Evolutionary conservation across 2,888 invertebrate genomes (phyloP).

Genomic region (Metacarcinus magister): DNA sequence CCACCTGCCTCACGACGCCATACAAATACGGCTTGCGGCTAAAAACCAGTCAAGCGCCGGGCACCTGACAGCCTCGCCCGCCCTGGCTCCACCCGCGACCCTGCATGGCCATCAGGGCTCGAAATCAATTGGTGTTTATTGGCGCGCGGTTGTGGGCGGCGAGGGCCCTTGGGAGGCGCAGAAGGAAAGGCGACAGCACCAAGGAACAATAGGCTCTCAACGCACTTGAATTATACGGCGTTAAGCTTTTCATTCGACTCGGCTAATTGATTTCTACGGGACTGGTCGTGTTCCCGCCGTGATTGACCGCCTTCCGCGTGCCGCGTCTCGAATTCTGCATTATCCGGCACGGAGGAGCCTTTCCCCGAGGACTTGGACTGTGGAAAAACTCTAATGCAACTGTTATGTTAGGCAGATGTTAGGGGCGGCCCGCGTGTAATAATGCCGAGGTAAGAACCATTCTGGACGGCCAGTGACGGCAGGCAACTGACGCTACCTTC

Average conservation of each 20-base stretch:
- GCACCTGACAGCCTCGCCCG: neutral
- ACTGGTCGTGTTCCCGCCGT: slow-evolving; percentile 14
- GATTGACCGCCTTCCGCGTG: slow-evolving; percentile 12
- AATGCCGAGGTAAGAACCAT: neutral
- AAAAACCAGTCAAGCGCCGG: slow-evolving; percentile 36
- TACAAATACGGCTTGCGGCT: slow-evolving; percentile 29
- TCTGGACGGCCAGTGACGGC: slow-evolving; percentile 49
- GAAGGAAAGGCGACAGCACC: neutral
- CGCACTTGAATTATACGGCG: slow-evolving; percentile 57
- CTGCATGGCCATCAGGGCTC: neutral
- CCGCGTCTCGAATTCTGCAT: neutral
- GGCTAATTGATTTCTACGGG: slow-evolving; percentile 52
- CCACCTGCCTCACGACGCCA: neutral
- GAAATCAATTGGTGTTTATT: slow-evolving; percentile 48
- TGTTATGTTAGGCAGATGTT: slow-evolving; percentile 32
- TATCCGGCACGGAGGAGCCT: neutral
- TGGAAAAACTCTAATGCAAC: neutral
- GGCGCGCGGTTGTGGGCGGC: neutral
- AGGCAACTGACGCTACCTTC: slow-evolving; percentile 67
- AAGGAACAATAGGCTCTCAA: slow-evolving; percentile 1
- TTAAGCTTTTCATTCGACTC: slow-evolving; percentile 47
- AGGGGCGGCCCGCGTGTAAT: neutral
- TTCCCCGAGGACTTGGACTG: neutral
- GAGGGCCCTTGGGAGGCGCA: neutral
- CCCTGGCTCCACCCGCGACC: neutral